Evolutionary conservation across 2,888 invertebrate species (phyloP), one percentile per base, ranked within the genome.

Genomic region (Protodeltote pygarga): DNA sequence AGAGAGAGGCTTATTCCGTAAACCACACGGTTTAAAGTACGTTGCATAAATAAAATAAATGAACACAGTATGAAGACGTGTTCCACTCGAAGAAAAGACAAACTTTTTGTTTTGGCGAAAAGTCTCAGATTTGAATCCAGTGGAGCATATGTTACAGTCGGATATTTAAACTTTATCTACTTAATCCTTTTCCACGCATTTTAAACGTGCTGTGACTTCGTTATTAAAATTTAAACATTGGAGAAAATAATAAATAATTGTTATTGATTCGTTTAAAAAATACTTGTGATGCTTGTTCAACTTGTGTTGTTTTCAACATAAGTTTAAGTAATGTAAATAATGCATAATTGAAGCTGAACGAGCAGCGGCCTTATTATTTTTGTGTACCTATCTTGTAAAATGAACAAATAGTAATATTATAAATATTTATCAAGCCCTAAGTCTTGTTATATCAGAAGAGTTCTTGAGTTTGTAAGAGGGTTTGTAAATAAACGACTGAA

Each of bases 101-200:
- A 53, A 63, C 45, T 63, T 63, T 54, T 57, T 51, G 53, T 63
- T 59, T 57, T 49, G 57, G 46, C 46, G 50, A 57, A 37, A 57
- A 57, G 40, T 49, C 44, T 49, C 35, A 40, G 55, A 49, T 44
- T 61, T 41, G 38, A 40, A 37, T 34, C 34, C 47, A 54, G 46
- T 48, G 27, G 29, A 51, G 63, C 51, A 49, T 34, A 37, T 20
- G 32, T 32, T 31, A 33, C 47, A 39, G 41, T 45, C 44, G 45
- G 23, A 59, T 55, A 53, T 60, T 60, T 54, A 42, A 60, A 60
- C 48, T 60, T 46, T n/a, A n/a, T n/a, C n/a, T n/a, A n/a, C n/a
- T n/a, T 48, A 57, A 53, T 57, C 40, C 50, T 55, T 33, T 27
- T 37, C 48, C 51, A 28, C 27, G 11, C 14, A 29, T 17, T 49